Base-by-base conservation (phyloP, 2,113 vertebrate species). In the Gracilinanus agilis region DNA sequence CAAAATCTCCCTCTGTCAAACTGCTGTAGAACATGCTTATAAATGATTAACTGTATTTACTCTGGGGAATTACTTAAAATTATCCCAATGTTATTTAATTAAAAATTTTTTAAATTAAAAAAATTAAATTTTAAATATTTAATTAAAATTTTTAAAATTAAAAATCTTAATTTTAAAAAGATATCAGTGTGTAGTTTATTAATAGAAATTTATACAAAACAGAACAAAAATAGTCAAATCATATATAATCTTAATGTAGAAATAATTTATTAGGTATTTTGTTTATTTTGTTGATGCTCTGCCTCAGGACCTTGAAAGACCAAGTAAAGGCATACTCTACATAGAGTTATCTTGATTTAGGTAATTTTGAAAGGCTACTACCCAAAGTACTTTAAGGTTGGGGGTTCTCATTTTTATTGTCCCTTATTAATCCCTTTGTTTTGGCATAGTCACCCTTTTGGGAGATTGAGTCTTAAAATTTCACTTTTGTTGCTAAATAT, bases 61-160 rank as follows among this genome's bases (percentile, higher is more conserved):
- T 90, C 40, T 55, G 54, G 19, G 11, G n/a, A 9, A 49, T 54
- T 94, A 27, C 90, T 95, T 92, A 94, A 94, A 93, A 88, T 40
- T n/a, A 0, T 1, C 24, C 13, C 25, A 55, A 54, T 88, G 21
- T 49, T 49, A 3, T 49, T 49, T 49, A 49, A 49, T 49, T 49
- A 49, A 49, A 49, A 49, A 49, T 49, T 49, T 49, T 49, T 49
- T 49, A 49, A 49, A 49, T 49, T n/a, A n/a, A n/a, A 49, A 49
- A 49, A 49, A 49, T 3, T 49, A 49, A 49, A 49, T 3, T 49
- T 49, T 49, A 49, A 49, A 49, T 2, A 49, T 49, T 49, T 49
- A 3, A n/a, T n/a, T n/a, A n/a, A n/a, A n/a, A n/a, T n/a, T n/a
- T n/a, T n/a, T n/a, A n/a, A n/a, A 49, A 49, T 49, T 49, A 49